Evolutionary conservation across 2,888 invertebrate genomes (phyloP).

Genomic region (Stenoptilia bipunctidactyla): DNA sequence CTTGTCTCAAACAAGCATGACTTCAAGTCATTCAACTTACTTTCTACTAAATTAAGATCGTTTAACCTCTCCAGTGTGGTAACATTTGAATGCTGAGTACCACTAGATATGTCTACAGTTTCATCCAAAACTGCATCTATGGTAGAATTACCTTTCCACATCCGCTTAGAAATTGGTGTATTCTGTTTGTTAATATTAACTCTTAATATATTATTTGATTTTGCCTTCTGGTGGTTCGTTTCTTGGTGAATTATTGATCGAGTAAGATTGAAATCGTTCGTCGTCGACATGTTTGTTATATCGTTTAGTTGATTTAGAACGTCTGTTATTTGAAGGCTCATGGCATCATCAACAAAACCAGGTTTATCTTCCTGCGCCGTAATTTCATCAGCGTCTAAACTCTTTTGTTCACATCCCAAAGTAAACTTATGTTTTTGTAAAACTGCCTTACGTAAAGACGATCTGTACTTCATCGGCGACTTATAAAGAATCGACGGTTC

Average conservation of each 20-base stretch:
- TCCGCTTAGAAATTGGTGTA: slow-evolving; percentile 24
- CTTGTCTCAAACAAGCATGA: slow-evolving; percentile 43
- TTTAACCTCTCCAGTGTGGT: slow-evolving; percentile 54
- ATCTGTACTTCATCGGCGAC: slow-evolving; percentile 37
- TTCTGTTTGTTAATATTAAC: slow-evolving; percentile 28
- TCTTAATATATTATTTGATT: slow-evolving; percentile 23
- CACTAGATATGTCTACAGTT: slow-evolving; percentile 21
- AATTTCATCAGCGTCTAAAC: slow-evolving; percentile 9
- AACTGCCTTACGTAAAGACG: slow-evolving; percentile 44
- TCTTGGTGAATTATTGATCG: neutral
- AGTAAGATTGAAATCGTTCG: slow-evolving; percentile 12
- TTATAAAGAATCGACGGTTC: slow-evolving; percentile 41
- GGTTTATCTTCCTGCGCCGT: neutral
- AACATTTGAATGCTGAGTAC: slow-evolving; percentile 39
- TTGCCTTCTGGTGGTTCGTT: slow-evolving; percentile 6
- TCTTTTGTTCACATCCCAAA: slow-evolving; percentile 6
- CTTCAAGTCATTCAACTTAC: slow-evolving; percentile 44
- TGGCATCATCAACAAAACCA: slow-evolving; percentile 33
- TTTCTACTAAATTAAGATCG: slow-evolving; percentile 52
- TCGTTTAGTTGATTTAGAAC: slow-evolving; percentile 52
- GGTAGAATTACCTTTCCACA: slow-evolving; percentile 31
- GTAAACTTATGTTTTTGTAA: slow-evolving; percentile 25
- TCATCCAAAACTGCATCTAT: slow-evolving; percentile 24
- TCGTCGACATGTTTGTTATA: slow-evolving; percentile 31
- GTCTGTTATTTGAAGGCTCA: slow-evolving; percentile 53